Evolutionary conservation across 2,113 vertebrate genomes (phyloP), one percentile per base, ranked within the genome.

Genomic region (Pseudopipra pipra): DNA sequence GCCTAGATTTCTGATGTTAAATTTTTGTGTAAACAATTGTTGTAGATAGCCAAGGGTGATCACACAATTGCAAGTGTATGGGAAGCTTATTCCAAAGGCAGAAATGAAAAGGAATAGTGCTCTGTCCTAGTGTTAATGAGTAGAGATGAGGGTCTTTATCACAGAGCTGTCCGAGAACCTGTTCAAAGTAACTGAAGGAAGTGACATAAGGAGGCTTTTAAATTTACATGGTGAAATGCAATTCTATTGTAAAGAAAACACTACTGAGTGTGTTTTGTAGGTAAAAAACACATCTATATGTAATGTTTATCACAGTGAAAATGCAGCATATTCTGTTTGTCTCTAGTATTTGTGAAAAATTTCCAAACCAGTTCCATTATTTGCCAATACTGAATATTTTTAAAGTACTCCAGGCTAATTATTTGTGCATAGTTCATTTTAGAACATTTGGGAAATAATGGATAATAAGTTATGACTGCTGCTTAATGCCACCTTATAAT

Each of bases 401-500:
- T 87, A 23, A 91, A 82, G 41, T 85, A 85, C 8, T 68, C 37
- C 44, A 20, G n/a, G 58, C n/a, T 91, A 55, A 85, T 95, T 91
- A 65, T 94, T 89, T 89, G 44, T 76, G 21, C 46, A 39, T 41
- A 22, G 46, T 72, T 94, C 49, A 63, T 89, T 87, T 92, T 72
- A 89, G 37, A 41, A 41, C 39, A 41, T 41, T 74, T 74, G 75
- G 55, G 91, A 76, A 93, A 90, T 94, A 91, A 86, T 85, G 30
- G 63, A 63, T 63, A 86, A 83, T 82, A 86, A 95, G 39, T 91
- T 93, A 79, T 62, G 54, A n/a, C 41, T 85, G 55, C 30, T 76
- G 71, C 71, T 90, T 96, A 91, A 79, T 87, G 58, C 28, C 49
- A 68, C 54, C 46, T 91, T 76, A 37, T 73, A 91, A 94, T 87